phyloP scores from a whole-genome alignment of 2,797 vertebrate genomes.

The Anabacerthia variegaticeps region DNA sequence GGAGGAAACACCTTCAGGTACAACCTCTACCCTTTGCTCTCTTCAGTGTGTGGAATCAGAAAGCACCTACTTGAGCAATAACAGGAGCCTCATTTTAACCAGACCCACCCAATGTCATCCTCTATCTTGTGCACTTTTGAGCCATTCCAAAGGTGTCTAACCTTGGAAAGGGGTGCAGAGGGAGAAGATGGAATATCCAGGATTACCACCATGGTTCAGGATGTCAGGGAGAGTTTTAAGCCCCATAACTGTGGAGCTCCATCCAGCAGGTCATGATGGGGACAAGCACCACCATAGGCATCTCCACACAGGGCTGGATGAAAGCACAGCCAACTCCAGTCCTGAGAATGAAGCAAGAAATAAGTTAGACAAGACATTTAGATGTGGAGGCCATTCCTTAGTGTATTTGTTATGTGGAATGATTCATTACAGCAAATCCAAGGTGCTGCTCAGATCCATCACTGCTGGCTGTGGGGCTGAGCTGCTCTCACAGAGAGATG shows the following conservation, averaged over 20 bases:
- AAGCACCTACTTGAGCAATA: not conserved
- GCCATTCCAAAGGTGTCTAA: not conserved
- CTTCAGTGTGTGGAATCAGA: not conserved
- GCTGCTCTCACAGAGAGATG: not conserved
- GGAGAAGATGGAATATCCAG: not conserved
- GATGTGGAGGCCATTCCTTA: not conserved
- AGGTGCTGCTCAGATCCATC: not conserved
- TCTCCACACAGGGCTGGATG: not conserved
- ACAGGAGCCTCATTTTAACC: not conserved
- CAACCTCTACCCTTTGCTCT: not conserved
- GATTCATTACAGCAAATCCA: conserved; percentile 21
- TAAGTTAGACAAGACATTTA: not conserved
- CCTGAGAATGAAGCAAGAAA: not conserved
- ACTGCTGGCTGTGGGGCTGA: conserved; percentile 3
- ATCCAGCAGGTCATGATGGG: not conserved
- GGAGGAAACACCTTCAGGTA: not conserved
- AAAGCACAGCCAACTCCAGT: not conserved
- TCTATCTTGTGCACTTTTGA: not conserved
- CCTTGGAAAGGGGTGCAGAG: not conserved
- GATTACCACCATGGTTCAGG: not conserved
- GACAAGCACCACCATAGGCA: not conserved
- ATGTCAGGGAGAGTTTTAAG: not conserved
- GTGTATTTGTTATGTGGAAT: not conserved
- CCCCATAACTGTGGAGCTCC: not conserved
- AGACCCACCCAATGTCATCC: not conserved